Base-by-base conservation (phyloP, 2,113 vertebrate genomes). In the Apteryx owenii region DNA sequence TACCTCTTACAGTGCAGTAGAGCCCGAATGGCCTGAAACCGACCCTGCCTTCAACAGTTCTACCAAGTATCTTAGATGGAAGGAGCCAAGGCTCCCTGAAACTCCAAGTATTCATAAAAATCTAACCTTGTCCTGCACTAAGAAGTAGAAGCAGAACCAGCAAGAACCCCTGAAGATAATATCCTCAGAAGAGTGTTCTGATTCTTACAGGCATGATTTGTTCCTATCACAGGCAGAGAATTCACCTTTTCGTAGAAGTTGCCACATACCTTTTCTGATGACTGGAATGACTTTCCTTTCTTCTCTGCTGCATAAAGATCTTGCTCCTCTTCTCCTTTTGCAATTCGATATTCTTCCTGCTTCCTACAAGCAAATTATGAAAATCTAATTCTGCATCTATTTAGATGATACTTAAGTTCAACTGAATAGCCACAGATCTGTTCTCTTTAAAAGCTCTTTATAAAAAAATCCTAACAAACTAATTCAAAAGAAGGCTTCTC, bases 261-360 rank as follows among this genome's bases (percentile, higher is more conserved):
- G 58, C 42, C 78, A 72, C 72, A 1, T 97, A 98, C 98, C 98
- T 98, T 98, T 88, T 98, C 97, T 84, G 98, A 79, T 14, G 96
- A 95, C 54, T 99, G 98, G 6, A 98, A 94, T 36, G 98, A 97
- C 70, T 98, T 98, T 58, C 97, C 98, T 96, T 98, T 99, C 96
- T 98, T 99, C 88, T 98, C 96, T 50, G 94, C 89, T 65, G 96
- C 98, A 97, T 99, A 99, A 56, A 99, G 96, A 28, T 96, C 82
- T 77, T 98, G 98, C 97, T 99, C 99, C 54, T 99, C 99, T 60
- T 99, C 99, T 31, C 99, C 99, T 98, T 98, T 99, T n/a, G 98
- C 98, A 72, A 97, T 95, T 76, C 99, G 98, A 83, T 98, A 98
- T 12, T 98, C 98, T 93, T 99, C 98, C 93, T 99, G 99, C 48